Conservation (phyloP, 2,113 vertebrate species). For the Bos javanicus region DNA sequence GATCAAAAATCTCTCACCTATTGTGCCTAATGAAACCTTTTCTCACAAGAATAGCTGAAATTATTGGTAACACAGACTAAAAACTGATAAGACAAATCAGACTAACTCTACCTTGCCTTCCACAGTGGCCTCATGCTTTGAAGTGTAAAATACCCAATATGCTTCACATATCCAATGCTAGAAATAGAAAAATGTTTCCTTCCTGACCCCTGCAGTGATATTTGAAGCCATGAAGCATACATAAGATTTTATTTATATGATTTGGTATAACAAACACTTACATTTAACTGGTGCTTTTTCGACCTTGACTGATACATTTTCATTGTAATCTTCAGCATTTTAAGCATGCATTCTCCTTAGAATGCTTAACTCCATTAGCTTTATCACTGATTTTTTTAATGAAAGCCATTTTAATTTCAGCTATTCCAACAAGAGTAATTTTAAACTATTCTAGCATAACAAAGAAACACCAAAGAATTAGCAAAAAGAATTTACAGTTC, state of each 20-base stretch:
- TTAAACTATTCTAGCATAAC: constrained; percentile 10
- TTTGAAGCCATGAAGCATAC: neutral
- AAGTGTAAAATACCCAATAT: neutral
- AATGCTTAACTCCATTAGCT: neutral
- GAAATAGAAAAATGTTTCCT: constrained; percentile 32
- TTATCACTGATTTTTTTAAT: neutral
- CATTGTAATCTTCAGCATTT: neutral
- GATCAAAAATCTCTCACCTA: constrained; percentile 44
- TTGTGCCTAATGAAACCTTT: constrained; percentile 34
- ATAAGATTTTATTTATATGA: neutral
- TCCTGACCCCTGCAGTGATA: constrained; percentile 17
- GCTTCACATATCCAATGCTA: neutral
- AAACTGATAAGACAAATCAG: neutral
- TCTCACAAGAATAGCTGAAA: constrained; percentile 20
- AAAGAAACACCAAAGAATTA: neutral
- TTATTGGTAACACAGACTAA: constrained; percentile 11
- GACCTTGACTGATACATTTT: constrained; percentile 14
- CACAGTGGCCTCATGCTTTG: neutral
- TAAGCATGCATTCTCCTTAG: neutral
- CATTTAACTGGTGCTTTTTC: neutral
- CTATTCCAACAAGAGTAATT: neutral
- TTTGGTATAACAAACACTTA: neutral
- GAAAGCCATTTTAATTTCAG: constrained; percentile 38
- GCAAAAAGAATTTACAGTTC: constrained; percentile 15
- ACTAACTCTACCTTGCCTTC: constrained; percentile 6